Percentiles rank a stretch among this genome's conserved stretches.
Conservation (phyloP, 2,797 vertebrate genomes). For the Syncerus caffer region DNA sequence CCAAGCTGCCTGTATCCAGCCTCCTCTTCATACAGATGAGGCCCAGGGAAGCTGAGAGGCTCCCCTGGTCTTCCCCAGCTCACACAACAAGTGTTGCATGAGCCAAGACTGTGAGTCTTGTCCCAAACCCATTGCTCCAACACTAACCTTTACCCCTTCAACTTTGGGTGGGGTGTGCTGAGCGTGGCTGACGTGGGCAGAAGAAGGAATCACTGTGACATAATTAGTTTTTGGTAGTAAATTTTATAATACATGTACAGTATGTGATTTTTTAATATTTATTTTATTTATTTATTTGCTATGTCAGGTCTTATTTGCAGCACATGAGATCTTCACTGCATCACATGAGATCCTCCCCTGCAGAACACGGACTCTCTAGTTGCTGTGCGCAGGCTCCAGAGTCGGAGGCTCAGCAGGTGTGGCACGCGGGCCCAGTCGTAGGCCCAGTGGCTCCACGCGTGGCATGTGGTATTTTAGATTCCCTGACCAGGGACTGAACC, state of each 20-base stretch:
- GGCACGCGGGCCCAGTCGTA: background rate
- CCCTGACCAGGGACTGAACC: background rate
- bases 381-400: background rate
- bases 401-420: background rate
- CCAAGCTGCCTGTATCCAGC: background rate
- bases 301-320: background rate
- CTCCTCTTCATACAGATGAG: background rate
- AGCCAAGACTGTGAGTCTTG: rapidly evolving
- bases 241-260: background rate
- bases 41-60: background rate
- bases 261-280: background rate
- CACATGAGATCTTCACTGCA: background rate
- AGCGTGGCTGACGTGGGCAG: background rate
- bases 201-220: background rate
- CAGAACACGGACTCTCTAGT: background rate
- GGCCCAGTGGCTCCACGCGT: background rate
- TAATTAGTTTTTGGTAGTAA: background rate
- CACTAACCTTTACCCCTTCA: background rate
- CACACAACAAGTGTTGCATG: background rate
- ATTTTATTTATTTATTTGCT: background rate
- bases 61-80: background rate
- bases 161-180: rapidly evolving
- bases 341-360: background rate
- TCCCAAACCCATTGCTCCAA: background rate
- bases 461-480: background rate